phyloP scores from a whole-genome alignment of 2,113 vertebrate genomes.

The Raja brachyura region DNA sequence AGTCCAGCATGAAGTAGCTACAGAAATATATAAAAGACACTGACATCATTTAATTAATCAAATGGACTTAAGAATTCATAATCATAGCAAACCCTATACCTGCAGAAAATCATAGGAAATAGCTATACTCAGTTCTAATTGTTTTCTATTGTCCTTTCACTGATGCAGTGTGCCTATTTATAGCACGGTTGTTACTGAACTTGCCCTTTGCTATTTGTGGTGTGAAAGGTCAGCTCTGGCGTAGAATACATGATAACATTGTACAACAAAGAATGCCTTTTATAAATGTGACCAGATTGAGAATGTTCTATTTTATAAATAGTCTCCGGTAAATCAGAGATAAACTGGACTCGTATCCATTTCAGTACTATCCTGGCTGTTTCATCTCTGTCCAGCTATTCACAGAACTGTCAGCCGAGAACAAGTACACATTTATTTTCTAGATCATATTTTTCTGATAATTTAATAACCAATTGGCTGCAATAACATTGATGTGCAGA shows the following conservation, averaged over 20 bases:
- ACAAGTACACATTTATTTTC: neutral
- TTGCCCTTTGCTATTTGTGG: neutral
- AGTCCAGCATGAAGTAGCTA: neutral
- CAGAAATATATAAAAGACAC: neutral
- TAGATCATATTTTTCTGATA: neutral
- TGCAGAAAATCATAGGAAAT: neutral
- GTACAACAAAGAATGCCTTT: neutral
- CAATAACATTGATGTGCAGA: neutral
- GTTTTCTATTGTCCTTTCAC: neutral
- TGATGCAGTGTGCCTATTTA: neutral
- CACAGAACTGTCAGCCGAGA: neutral
- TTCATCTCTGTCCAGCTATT: slow-evolving; percentile 17
- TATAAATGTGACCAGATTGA: slow-evolving; percentile 6
- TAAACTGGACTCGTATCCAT: slow-evolving; percentile 26
- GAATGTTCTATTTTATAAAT: slow-evolving; percentile 37
- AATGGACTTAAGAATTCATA: neutral
- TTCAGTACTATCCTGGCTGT: slow-evolving; percentile 14
- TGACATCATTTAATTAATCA: neutral
- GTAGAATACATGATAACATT: neutral
- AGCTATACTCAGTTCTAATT: neutral
- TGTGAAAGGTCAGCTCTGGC: neutral
- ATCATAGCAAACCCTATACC: neutral
- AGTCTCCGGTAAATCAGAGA: slow-evolving; percentile 24
- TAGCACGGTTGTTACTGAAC: slow-evolving; percentile 14
- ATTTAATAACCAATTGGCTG: neutral